Conservation (phyloP, 1,140 invertebrate genomes). For the Orussus abietinus region DNA sequence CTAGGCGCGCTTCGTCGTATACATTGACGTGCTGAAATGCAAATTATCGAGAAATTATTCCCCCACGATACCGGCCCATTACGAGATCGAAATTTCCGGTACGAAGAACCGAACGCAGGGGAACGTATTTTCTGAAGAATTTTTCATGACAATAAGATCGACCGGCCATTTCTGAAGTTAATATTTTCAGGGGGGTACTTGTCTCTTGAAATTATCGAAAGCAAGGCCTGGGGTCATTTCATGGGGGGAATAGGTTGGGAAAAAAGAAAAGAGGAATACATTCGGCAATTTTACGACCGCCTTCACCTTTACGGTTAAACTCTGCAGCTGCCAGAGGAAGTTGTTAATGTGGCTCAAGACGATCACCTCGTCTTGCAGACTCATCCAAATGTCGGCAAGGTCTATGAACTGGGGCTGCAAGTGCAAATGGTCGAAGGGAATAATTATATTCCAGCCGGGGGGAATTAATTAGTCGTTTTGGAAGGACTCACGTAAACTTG, state of each 20-base stretch:
- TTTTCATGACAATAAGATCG: too few species aligned
- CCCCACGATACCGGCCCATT: too few species aligned
- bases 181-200: too few species aligned
- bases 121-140: too few species aligned
- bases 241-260: too few species aligned
- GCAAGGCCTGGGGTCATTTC: too few species aligned
- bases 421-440: neutral
- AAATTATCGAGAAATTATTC: too few species aligned
- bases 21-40: constrained; percentile 27
- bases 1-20: constrained; percentile 37
- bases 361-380: constrained; percentile 61
- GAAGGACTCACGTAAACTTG: constrained; percentile 61
- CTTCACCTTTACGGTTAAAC: constrained; percentile 49
- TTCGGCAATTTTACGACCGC: constrained; percentile 32
- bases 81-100: too few species aligned
- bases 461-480: constrained; percentile 1
- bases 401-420: constrained; percentile 62
- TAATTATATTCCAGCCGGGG: neutral
- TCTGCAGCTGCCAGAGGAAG: constrained; percentile 53
- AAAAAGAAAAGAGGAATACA: too few species aligned
- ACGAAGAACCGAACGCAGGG: too few species aligned
- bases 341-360: constrained; percentile 59
- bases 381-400: constrained; percentile 60
- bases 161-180: too few species aligned
- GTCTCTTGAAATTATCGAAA: too few species aligned